Percentiles rank a stretch among this genome's conserved stretches.
phyloP scores from a whole-genome alignment of 2,113 vertebrate genomes.

The Lethenteron camtschaticum region DNA sequence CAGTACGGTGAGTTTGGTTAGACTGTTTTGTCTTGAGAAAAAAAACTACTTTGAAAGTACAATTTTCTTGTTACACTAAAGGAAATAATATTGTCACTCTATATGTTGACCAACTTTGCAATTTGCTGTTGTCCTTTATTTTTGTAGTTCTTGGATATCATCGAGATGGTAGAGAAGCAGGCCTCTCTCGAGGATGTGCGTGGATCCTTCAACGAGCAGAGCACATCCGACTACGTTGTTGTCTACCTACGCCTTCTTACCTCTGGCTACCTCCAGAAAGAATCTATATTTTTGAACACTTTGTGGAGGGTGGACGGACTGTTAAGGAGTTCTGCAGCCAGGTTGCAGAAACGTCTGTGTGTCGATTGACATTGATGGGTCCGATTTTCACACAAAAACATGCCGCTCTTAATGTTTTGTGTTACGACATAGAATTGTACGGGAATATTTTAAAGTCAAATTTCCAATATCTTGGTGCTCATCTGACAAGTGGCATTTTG shows the following conservation, averaged over 20 bases:
- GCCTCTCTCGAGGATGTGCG: conserved; percentile 41
- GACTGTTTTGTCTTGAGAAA: too few species aligned
- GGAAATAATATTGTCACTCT: too few species aligned
- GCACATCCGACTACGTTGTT: conserved; percentile 68
- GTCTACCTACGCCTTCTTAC: conserved; percentile 78
- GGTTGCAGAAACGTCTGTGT: conserved; percentile 19
- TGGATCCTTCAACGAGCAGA: conserved; percentile 70
- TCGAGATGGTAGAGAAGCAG: conserved; percentile 61
- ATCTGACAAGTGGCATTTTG: too few species aligned
- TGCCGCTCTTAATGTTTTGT: too few species aligned
- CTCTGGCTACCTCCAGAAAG: conserved; percentile 62
- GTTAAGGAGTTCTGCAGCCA: conserved; percentile 79
- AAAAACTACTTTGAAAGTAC: too few species aligned
- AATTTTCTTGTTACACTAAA: too few species aligned
- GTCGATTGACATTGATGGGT: too few species aligned
- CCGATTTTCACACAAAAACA: too few species aligned
- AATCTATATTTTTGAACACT: conserved; percentile 66
- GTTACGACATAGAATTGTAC: too few species aligned
- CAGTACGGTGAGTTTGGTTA: conserved; percentile 40
- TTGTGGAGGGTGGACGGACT: conserved; percentile 69
- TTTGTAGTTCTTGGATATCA: conserved; percentile 66
- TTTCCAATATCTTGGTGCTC: too few species aligned
- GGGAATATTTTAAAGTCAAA: too few species aligned
- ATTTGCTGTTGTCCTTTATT: background rate
- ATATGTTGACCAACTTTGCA: too few species aligned